A percentile compares a stretch with the other conserved stretches of the same genome.
phyloP scores from a whole-genome alignment of 1,140 invertebrate species.

The Ceratina calcarata region DNA sequence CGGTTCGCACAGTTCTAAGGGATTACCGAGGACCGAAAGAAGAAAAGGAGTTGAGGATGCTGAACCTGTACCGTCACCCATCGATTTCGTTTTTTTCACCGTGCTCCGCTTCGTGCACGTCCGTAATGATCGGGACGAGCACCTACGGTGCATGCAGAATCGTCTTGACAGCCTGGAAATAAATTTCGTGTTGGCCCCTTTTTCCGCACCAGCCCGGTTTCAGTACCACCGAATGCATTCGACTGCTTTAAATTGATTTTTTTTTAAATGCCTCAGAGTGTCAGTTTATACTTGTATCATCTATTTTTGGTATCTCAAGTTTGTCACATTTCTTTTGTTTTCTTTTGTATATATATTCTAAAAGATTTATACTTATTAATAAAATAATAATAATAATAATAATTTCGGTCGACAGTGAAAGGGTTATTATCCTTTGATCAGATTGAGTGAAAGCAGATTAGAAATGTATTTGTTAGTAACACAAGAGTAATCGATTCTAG shows the following conservation, averaged over 20 bases:
- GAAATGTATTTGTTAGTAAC: no score
- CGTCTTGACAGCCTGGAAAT: slow-evolving; percentile 65
- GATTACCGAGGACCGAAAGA: slow-evolving; percentile 20
- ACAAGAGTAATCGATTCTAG: neutral
- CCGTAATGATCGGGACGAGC: slow-evolving; percentile 60
- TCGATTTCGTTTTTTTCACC: slow-evolving; percentile 40
- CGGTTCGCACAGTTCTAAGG: slow-evolving; percentile 37
- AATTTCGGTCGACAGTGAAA: no score
- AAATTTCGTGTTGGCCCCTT: slow-evolving; percentile 57
- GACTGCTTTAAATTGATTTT: neutral
- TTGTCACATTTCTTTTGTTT: no score
- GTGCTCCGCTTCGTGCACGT: slow-evolving; percentile 26
- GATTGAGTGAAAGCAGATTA: no score
- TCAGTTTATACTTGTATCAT: no score
- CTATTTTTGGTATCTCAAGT: no score
- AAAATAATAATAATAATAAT: no score
- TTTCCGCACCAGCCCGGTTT: neutral
- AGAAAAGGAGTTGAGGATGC: slow-evolving; percentile 12
- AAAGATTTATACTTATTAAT: no score
- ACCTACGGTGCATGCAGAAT: slow-evolving; percentile 67
- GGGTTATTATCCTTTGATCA: no score
- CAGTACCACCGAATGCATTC: no score
- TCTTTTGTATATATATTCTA: no score
- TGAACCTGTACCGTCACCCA: slow-evolving; percentile 28
- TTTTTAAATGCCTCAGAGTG: no score